phyloP scores from a whole-genome alignment of 2,888 invertebrate genomes.

The Doris montereyensis region DNA sequence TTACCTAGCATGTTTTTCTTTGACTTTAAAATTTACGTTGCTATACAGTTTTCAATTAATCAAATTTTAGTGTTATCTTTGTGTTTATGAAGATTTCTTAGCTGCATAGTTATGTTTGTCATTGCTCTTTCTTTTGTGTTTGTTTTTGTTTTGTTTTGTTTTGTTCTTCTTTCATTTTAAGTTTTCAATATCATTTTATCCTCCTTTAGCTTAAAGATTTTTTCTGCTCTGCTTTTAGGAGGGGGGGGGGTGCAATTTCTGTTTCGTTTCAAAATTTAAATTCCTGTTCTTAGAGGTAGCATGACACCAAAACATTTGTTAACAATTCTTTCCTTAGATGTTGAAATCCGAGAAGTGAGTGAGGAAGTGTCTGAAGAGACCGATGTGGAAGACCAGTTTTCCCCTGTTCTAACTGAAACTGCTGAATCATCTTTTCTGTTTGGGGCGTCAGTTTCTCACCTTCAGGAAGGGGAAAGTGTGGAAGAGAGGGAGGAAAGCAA shows the following conservation, averaged over 20 bases:
- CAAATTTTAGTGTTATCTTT: background rate
- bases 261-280: too few species aligned
- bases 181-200: background rate
- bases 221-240: constrained; percentile 12
- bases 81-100: too few species aligned
- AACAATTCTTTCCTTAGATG: constrained; percentile 55
- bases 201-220: background rate
- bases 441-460: background rate
- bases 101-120: too few species aligned
- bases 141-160: too few species aligned
- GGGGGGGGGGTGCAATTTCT: too few species aligned
- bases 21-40: background rate
- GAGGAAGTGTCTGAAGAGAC: constrained; percentile 71
- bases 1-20: background rate
- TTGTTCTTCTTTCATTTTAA: too few species aligned
- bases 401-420: constrained; percentile 50
- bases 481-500: background rate
- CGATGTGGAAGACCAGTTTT: constrained; percentile 68
- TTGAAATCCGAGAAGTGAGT: constrained; percentile 54
- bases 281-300: too few species aligned
- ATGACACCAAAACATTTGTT: constrained; percentile 13
- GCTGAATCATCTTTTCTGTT: background rate
- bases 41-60: background rate
- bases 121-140: too few species aligned
- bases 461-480: background rate